phyloP scores from a whole-genome alignment of 2,113 vertebrate genomes.

The Halcyon senegalensis region DNA sequence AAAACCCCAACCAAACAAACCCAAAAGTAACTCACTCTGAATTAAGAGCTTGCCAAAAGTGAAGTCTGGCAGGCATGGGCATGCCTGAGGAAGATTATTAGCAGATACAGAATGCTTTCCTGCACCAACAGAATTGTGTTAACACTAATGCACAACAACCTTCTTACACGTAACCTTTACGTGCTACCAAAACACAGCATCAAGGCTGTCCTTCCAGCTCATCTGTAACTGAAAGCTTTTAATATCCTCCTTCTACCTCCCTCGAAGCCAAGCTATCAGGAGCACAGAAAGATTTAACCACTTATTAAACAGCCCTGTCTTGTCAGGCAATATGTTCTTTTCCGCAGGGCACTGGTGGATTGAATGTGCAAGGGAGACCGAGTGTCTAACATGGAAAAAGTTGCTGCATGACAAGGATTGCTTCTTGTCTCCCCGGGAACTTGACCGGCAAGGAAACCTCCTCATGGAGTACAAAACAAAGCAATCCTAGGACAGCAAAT shows the following conservation, averaged over 20 bases:
- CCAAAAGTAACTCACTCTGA: background rate
- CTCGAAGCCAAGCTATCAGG: constrained; percentile 4
- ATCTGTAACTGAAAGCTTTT: constrained; percentile 36
- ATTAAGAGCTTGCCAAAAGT: background rate
- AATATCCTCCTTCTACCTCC: background rate
- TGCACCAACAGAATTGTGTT: background rate
- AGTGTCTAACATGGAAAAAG: background rate
- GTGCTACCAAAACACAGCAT: background rate
- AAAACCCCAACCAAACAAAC: background rate
- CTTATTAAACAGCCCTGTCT: background rate
- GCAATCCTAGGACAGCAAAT: background rate
- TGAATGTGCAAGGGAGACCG: constrained; percentile 34
- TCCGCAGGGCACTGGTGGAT: constrained; percentile 16
- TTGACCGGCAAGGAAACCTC: background rate
- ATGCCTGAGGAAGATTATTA: background rate
- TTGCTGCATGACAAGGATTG: background rate
- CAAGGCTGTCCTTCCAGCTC: background rate
- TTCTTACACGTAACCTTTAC: constrained; percentile 2
- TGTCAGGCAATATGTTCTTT: constrained; percentile 33
- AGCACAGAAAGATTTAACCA: background rate
- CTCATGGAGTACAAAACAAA: background rate
- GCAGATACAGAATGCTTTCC: background rate
- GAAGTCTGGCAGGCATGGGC: background rate
- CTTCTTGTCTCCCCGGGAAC: background rate
- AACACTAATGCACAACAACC: background rate